These are phyloP conservation scores for Drosophila pruinosa DNA, from an alignment of 1,140 invertebrate genomes.

Conservation along the genomic window DNA sequence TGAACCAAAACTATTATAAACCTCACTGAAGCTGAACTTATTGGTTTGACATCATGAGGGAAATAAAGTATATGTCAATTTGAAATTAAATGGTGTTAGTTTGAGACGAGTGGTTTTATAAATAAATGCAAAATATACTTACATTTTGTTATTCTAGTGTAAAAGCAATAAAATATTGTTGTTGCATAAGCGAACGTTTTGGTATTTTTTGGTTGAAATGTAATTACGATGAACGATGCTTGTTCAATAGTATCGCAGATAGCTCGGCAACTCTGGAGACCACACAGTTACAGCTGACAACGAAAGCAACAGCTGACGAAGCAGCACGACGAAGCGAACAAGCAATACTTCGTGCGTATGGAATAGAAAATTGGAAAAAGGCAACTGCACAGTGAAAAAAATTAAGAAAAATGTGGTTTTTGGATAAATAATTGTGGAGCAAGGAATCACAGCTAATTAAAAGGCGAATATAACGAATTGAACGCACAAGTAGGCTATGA, in stretches of 20 bases:
- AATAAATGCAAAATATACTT: too few species aligned
- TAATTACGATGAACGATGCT: not conserved
- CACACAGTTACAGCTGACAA: slow-evolving; percentile 44
- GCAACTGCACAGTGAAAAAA: slow-evolving; percentile 57
- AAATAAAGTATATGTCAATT: too few species aligned
- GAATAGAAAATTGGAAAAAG: slow-evolving; percentile 48
- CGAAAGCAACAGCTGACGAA: slow-evolving; percentile 52
- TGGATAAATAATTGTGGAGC: slow-evolving; percentile 28
- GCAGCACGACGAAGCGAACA: slow-evolving; percentile 44
- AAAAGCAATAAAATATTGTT: not conserved
- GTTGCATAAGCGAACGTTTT: not conserved
- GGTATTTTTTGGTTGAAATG: not conserved
- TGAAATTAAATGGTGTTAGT: too few species aligned
- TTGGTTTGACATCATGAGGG: too few species aligned
- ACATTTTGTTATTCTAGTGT: too few species aligned
- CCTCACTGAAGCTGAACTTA: too few species aligned
- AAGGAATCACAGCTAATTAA: slow-evolving; percentile 3
- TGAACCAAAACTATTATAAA: too few species aligned
- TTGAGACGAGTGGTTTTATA: too few species aligned
- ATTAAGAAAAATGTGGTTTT: slow-evolving; percentile 62
- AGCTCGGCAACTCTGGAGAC: slow-evolving; percentile 25
- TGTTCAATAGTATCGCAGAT: not conserved
- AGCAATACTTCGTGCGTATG: slow-evolving; percentile 47
- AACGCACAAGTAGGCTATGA: slow-evolving; percentile 32
- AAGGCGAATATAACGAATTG: slow-evolving; percentile 2